Base-by-base conservation (phyloP, 2,888 invertebrate species). In the Chelonus formosanus region DNA sequence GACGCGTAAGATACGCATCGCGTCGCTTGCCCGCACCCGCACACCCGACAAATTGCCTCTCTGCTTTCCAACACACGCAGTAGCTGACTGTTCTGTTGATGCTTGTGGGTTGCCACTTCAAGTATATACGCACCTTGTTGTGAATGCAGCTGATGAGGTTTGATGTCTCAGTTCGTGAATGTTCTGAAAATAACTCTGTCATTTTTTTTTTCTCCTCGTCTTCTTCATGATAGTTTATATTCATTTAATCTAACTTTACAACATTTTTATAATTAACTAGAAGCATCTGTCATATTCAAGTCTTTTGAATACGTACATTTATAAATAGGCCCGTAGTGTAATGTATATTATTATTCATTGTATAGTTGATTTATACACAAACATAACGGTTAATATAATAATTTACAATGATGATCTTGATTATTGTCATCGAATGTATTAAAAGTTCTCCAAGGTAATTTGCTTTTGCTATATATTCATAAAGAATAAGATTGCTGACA, bases 1-100 rank as follows among this genome's bases (percentile, higher is more conserved):
- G 78, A 74, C 76, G 76, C 76, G 77, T 72, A 75, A 79, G 79
- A 79, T 80, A 79, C 79, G 76, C 75, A 79, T 80, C 78, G 77
- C 74, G 71, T 74, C 76, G 76, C 67, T 69, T 61, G 66, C 66
- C 71, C 74, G 74, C 75, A 71, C 73, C 68, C 76, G 79, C 74
- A 73, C 75, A 71, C 73, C 68, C 76, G 79, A 80, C 80, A 80
- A 81, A 81, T 80, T 79, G 77, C 77, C 73, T 73, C 75, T 74
- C 74, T 68, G 67, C 70, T 68, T 69, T 47, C 60, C 31, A 67
- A 52, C 55, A 40, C 65, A 31, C 31, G 53, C 44, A 32, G 61
- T 61, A 61, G 52, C 53, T n/a, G 63, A 63, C 60, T 53, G 58
- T 71, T 69, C 66, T 45, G 55, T 20, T 40, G 40, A 59, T 44